Percentiles rank a stretch among this genome's conserved stretches.
These are phyloP conservation scores for Trachelus iudaicus DNA, from an alignment of 2,888 invertebrate genomes.

Conservation along the genomic window DNA sequence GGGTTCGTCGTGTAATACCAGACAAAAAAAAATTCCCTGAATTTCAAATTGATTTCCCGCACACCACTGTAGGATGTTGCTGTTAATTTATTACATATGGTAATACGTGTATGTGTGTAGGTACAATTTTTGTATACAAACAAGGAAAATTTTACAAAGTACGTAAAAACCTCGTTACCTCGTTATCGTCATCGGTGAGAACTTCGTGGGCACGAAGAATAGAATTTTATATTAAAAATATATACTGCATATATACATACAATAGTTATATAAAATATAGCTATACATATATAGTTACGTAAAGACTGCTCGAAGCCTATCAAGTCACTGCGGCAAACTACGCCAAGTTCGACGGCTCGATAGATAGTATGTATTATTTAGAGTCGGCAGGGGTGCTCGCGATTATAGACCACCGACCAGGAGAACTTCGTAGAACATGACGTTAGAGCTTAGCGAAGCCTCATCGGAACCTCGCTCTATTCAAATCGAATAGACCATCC, in stretches of 20 bases:
- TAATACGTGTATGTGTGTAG: neutral
- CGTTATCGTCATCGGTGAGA: neutral
- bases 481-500: conserved; percentile 52
- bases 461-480: conserved; percentile 43
- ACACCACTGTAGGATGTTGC: too few relatives aligned
- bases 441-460: conserved; percentile 37
- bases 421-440: neutral
- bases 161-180: neutral
- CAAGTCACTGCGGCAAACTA: neutral
- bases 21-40: neutral
- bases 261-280: neutral
- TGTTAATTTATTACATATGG: neutral
- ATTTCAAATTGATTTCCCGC: neutral
- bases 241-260: neutral
- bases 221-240: neutral
- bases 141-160: neutral
- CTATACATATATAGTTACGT: neutral
- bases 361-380: neutral
- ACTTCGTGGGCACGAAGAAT: neutral
- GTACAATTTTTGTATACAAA: neutral
- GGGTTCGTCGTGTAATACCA: neutral
- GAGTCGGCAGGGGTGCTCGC: neutral
- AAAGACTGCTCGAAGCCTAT: neutral
- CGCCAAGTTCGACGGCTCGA: neutral
- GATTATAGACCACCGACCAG: neutral